These are phyloP conservation scores for Hydroisotoma schaefferi DNA, from an alignment of 2,888 invertebrate species.

Conservation along the genomic window DNA sequence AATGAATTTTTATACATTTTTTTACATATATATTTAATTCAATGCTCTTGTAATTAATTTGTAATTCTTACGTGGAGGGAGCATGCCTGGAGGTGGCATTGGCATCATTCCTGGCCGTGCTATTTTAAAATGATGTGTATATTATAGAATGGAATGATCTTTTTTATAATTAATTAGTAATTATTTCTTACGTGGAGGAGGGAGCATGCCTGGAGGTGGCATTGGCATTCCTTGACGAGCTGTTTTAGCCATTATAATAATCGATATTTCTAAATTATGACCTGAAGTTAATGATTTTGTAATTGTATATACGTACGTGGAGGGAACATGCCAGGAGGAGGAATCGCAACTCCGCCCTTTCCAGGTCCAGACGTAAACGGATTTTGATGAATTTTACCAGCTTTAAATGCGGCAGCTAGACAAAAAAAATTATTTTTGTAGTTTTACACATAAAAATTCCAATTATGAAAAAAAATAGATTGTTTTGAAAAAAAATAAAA, in stretches of 20 bases:
- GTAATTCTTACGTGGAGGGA: constrained; percentile 54
- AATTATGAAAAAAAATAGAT: neutral
- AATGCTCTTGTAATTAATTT: too few species aligned
- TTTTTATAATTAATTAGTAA: constrained; percentile 55
- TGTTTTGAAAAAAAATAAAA: neutral
- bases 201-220: constrained; percentile 46
- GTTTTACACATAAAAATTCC: neutral
- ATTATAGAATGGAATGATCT: too few species aligned
- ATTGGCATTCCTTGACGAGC: constrained; percentile 46
- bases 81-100: constrained; percentile 48
- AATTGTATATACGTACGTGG: constrained; percentile 39
- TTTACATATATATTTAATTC: too few species aligned
- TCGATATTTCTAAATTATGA: too few species aligned
- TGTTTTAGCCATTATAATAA: constrained; percentile 2
- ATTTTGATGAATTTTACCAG: constrained; percentile 90
- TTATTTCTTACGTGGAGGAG: constrained; percentile 59
- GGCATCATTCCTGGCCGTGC: constrained; percentile 24
- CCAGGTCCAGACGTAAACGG: constrained; percentile 62
- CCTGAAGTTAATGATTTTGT: neutral
- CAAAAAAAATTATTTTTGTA: neutral
- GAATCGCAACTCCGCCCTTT: constrained; percentile 68
- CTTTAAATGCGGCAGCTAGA: constrained; percentile 88
- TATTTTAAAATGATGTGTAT: too few species aligned
- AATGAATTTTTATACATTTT: too few species aligned
- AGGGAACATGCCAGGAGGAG: constrained; percentile 63